A percentile compares a stretch with the other conserved stretches of the same genome.
Evolutionary conservation across 2,113 vertebrate genomes (phyloP).

Genomic region (Archilochus colubris): DNA sequence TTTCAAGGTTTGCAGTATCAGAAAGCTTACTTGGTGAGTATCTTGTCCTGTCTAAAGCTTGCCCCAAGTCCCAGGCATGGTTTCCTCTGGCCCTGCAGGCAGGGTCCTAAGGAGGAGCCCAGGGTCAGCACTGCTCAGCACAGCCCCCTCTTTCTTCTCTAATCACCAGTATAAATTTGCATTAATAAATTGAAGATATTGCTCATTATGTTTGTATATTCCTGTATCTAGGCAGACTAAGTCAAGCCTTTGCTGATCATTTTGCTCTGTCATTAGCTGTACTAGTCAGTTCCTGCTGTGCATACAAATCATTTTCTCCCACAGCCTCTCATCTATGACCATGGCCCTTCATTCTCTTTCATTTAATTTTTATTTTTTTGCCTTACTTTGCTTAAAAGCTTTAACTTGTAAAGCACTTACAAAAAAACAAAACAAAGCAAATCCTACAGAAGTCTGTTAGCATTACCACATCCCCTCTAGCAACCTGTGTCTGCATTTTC

Average conservation of each 20-base stretch:
- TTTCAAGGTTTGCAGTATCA: background rate
- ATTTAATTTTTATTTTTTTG: background rate
- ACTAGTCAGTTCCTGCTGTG: background rate
- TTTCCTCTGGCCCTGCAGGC: background rate
- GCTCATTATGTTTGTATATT: background rate
- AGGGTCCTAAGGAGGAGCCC: background rate
- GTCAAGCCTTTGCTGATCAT: background rate
- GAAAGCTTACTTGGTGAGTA: background rate
- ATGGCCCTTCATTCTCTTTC: background rate
- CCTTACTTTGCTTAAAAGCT: background rate
- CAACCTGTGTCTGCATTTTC: background rate
- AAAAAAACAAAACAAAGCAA: background rate
- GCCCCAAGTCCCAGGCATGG: background rate
- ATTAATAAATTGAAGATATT: background rate
- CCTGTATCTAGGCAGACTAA: background rate
- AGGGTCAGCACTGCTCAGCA: background rate
- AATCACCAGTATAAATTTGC: background rate
- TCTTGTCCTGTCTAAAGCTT: background rate
- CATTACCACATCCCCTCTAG: background rate
- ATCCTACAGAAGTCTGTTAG: background rate
- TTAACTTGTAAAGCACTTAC: background rate
- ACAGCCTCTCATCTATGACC: rapidly evolving
- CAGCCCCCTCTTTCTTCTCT: background rate
- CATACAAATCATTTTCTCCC: background rate
- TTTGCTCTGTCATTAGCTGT: background rate